These are phyloP conservation scores for Onthophagus sagittarius DNA, from an alignment of 2,888 invertebrate species.

Conservation along the genomic window DNA sequence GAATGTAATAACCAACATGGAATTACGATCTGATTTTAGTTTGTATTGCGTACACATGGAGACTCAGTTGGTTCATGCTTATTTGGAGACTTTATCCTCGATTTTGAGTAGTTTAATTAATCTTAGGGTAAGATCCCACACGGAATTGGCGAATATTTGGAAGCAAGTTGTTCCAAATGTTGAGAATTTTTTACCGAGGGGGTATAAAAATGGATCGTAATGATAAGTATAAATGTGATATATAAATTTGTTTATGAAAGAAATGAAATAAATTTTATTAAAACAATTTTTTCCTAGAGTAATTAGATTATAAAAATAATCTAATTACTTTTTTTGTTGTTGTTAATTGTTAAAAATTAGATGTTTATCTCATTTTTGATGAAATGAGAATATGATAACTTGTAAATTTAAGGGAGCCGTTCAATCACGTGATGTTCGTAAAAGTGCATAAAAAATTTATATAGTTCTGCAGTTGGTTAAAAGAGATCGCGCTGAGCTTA, in stretches of 20 bases:
- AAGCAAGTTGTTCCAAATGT: constrained; percentile 53
- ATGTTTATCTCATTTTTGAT: too few relatives aligned
- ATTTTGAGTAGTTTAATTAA: constrained; percentile 56
- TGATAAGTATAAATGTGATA: neutral
- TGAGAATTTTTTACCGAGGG: constrained; percentile 50
- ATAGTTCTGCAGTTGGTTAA: too few relatives aligned
- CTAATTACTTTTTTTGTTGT: too few relatives aligned
- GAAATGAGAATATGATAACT: too few relatives aligned
- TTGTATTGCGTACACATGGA: constrained; percentile 61
- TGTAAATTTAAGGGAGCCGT: too few relatives aligned
- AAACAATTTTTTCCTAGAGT: too few relatives aligned
- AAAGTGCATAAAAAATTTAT: too few relatives aligned
- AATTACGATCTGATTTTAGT: constrained; percentile 58
- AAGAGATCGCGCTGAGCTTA: too few relatives aligned
- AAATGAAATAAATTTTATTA: too few relatives aligned
- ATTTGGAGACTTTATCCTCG: constrained; percentile 57
- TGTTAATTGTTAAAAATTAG: too few relatives aligned
- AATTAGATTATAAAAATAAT: too few relatives aligned
- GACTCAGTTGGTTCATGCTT: constrained; percentile 58
- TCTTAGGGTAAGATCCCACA: constrained; percentile 54
- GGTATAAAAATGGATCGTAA: neutral
- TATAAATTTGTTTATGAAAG: neutral
- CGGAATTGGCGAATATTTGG: constrained; percentile 58
- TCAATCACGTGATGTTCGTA: too few relatives aligned
- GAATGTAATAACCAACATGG: constrained; percentile 58